A percentile compares a stretch with the other conserved stretches of the same genome.
phyloP scores from a whole-genome alignment of 2,797 vertebrate species.

The Sebastiscus albofasciatus region DNA sequence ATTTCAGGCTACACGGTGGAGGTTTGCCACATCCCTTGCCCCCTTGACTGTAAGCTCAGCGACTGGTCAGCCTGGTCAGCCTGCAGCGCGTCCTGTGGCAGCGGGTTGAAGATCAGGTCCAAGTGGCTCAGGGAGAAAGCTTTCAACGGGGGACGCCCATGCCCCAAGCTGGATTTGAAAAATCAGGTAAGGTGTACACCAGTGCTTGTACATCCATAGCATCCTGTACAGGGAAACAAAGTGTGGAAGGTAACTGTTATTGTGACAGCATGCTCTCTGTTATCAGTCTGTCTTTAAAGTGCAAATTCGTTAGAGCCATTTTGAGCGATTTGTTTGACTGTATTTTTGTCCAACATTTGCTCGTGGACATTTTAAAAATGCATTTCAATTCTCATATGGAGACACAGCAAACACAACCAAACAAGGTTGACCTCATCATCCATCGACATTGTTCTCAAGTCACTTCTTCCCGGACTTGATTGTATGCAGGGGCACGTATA shows the following conservation, averaged over 20 bases:
- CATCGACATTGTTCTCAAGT: slow-evolving; percentile 24
- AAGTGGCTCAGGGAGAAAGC: slow-evolving; percentile 98
- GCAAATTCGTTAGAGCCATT: background rate
- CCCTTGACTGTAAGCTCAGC: slow-evolving; percentile 96
- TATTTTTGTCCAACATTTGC: background rate
- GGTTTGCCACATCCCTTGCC: slow-evolving; percentile 90
- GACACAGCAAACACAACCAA: background rate
- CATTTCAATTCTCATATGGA: slow-evolving; percentile 14
- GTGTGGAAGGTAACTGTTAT: background rate
- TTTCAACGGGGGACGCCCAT: slow-evolving; percentile 94
- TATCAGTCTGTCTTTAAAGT: background rate
- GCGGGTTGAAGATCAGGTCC: slow-evolving; percentile 90
- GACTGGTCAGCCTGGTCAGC: slow-evolving; percentile 95
- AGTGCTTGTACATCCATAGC: background rate
- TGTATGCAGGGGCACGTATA: background rate
- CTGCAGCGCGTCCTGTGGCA: slow-evolving; percentile 92
- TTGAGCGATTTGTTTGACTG: background rate
- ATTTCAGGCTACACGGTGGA: slow-evolving; percentile 91
- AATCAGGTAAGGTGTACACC: slow-evolving; percentile 90
- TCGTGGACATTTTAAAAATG: background rate
- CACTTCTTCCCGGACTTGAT: background rate
- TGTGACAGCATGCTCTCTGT: background rate
- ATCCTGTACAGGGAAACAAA: background rate
- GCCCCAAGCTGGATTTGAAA: slow-evolving; percentile 95
- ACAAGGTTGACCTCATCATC: slow-evolving; percentile 20